phyloP scores from a whole-genome alignment of 2,888 invertebrate species.

The Gymnoscelis rufifasciata region DNA sequence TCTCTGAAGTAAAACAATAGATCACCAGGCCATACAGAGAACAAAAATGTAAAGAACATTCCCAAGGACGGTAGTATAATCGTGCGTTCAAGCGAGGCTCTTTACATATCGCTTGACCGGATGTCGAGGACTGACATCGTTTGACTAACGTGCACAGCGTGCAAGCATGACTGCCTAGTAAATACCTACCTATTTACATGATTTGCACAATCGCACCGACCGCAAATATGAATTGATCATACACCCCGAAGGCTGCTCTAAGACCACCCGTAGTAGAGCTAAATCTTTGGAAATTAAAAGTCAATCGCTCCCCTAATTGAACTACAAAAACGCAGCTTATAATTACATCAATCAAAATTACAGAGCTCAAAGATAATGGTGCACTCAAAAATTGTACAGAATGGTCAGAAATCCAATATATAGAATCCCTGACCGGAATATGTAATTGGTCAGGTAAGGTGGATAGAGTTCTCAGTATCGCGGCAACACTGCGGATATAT shows the following conservation, averaged over 20 bases:
- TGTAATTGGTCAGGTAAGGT: slow-evolving; percentile 24
- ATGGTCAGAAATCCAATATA: slow-evolving; percentile 25
- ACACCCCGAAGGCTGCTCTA: slow-evolving; percentile 30
- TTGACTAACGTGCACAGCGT: slow-evolving; percentile 55
- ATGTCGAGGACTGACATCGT: slow-evolving; percentile 56
- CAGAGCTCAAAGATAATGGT: slow-evolving; percentile 4
- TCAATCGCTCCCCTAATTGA: not conserved
- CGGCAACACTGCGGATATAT: slow-evolving; percentile 28
- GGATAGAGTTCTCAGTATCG: slow-evolving; percentile 27
- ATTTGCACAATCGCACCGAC: slow-evolving; percentile 7
- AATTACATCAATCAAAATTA: slow-evolving; percentile 7
- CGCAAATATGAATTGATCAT: slow-evolving; percentile 9
- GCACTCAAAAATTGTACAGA: slow-evolving; percentile 22
- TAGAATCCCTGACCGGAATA: slow-evolving; percentile 28
- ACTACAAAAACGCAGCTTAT: not conserved
- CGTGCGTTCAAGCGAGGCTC: slow-evolving; percentile 50
- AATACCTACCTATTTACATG: slow-evolving; percentile 15
- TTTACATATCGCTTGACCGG: slow-evolving; percentile 68
- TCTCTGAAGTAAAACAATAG: slow-evolving; percentile 22
- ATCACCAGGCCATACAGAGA: slow-evolving; percentile 26
- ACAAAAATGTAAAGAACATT: slow-evolving; percentile 39
- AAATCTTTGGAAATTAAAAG: not conserved
- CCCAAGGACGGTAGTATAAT: slow-evolving; percentile 55
- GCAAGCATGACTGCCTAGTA: slow-evolving; percentile 18
- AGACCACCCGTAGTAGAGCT: slow-evolving; percentile 33